phyloP scores from a whole-genome alignment of 2,797 vertebrate species.

The Cercopithecus neglectus region DNA sequence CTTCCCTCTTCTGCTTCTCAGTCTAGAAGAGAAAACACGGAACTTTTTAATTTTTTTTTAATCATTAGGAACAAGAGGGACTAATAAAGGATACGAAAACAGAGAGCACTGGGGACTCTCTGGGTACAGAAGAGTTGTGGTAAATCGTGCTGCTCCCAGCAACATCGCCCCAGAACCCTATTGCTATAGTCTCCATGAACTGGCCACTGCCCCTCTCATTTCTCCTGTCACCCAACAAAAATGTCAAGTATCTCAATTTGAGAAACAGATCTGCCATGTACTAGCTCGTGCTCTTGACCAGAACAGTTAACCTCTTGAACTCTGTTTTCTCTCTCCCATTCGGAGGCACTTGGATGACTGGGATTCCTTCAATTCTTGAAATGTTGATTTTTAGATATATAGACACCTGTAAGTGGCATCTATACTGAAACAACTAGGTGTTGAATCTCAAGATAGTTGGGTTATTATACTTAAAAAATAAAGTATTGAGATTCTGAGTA shows the following conservation, averaged over 20 bases:
- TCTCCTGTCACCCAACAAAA: background rate
- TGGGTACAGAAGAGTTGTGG: background rate
- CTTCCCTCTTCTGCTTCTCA: background rate
- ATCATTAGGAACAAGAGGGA: background rate
- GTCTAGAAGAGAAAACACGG: background rate
- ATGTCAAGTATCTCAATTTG: background rate
- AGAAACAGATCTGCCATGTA: background rate
- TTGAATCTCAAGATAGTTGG: background rate
- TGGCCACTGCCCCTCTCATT: background rate
- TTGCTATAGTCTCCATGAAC: background rate
- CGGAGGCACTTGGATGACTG: background rate
- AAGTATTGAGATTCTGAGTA: background rate
- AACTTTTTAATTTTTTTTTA: background rate
- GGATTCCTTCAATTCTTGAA: background rate
- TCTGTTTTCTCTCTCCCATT: background rate
- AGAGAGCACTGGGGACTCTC: background rate
- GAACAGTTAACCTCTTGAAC: background rate
- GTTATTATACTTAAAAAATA: background rate
- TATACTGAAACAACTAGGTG: background rate
- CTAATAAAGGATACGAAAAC: background rate
- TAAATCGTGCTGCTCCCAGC: no score
- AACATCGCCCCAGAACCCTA: background rate
- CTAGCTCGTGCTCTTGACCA: background rate
- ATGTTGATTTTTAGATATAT: background rate
- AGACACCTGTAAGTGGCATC: background rate